Conservation (phyloP, 2,888 invertebrate genomes). For the Adelognathus sp. region DNA sequence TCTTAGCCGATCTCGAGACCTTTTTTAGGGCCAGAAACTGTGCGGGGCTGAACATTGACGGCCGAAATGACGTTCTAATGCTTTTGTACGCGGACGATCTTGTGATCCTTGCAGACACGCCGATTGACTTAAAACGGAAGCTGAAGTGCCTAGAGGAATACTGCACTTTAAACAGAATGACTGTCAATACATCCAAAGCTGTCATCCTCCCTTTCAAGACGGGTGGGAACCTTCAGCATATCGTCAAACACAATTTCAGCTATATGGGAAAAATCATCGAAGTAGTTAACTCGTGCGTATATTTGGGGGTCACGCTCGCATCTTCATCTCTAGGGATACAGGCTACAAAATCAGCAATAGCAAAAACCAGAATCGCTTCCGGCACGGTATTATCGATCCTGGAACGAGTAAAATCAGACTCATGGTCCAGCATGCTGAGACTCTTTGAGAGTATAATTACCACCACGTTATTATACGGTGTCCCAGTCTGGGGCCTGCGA, state of each 20-base stretch:
- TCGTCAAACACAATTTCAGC: slow-evolving; percentile 1
- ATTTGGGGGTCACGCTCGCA: slow-evolving; percentile 24
- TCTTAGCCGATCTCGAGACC: slow-evolving; percentile 47
- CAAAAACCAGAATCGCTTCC: slow-evolving; percentile 14
- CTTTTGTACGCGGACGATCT: no score
- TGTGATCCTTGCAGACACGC: slow-evolving; percentile 41
- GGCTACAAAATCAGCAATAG: slow-evolving; percentile 1
- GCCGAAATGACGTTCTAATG: slow-evolving; percentile 23
- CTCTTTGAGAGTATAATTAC: neutral
- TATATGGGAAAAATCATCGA: slow-evolving; percentile 41
- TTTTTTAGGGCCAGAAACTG: slow-evolving; percentile 15
- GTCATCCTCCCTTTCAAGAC: slow-evolving; percentile 60
- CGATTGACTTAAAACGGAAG: slow-evolving; percentile 40
- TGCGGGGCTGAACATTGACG: slow-evolving; percentile 45
- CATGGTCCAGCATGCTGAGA: slow-evolving; percentile 2
- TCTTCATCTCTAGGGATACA: slow-evolving; percentile 19
- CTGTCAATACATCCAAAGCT: slow-evolving; percentile 59
- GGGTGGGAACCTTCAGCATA: slow-evolving; percentile 22
- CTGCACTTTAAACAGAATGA: slow-evolving; percentile 44
- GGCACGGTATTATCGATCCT: slow-evolving; percentile 17
- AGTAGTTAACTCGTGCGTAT: slow-evolving; percentile 29
- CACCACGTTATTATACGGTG: neutral
- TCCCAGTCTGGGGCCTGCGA: slow-evolving; percentile 34
- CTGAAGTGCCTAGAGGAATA: slow-evolving; percentile 48
- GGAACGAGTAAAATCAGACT: slow-evolving; percentile 13